Conservation (phyloP, 2,797 vertebrate species). For the Galagoides demidoff region DNA sequence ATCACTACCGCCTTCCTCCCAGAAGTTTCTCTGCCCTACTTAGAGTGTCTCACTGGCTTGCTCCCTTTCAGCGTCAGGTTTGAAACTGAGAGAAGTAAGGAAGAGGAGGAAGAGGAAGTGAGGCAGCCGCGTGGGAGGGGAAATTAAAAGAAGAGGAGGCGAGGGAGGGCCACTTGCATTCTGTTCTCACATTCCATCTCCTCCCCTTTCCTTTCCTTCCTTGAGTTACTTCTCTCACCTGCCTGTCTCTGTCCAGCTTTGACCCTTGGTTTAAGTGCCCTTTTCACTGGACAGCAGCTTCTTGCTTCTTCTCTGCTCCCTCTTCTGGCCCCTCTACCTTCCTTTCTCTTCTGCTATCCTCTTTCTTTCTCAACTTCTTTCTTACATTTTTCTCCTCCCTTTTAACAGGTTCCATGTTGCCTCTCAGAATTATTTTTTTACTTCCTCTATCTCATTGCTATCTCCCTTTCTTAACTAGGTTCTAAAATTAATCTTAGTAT, state of each 20-base stretch:
- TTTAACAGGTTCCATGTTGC: not conserved
- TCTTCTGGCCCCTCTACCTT: not conserved
- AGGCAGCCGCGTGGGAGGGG: constrained; percentile 3
- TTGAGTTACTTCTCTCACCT: not conserved
- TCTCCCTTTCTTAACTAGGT: not conserved
- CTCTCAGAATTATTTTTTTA: not conserved
- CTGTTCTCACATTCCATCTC: not conserved
- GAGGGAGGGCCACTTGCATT: not conserved
- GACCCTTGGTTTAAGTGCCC: not conserved
- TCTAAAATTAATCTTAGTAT: not conserved
- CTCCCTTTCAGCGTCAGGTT: not conserved
- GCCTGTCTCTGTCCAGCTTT: not conserved
- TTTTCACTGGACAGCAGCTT: not conserved
- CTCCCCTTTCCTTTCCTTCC: not conserved
- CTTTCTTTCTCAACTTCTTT: not conserved
- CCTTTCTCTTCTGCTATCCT: not conserved
- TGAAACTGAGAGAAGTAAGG: not conserved
- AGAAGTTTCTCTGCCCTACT: constrained; percentile 10
- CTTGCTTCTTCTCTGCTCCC: not conserved
- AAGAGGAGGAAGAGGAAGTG: constrained; percentile 56
- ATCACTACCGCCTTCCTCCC: not conserved
- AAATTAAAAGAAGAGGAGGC: not conserved
- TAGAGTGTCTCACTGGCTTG: not conserved
- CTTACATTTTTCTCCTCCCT: not conserved
- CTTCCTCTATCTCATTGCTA: not conserved